These are phyloP conservation scores for Xenopus borealis DNA, from an alignment of 2,113 vertebrate species.

Conservation along the genomic window DNA sequence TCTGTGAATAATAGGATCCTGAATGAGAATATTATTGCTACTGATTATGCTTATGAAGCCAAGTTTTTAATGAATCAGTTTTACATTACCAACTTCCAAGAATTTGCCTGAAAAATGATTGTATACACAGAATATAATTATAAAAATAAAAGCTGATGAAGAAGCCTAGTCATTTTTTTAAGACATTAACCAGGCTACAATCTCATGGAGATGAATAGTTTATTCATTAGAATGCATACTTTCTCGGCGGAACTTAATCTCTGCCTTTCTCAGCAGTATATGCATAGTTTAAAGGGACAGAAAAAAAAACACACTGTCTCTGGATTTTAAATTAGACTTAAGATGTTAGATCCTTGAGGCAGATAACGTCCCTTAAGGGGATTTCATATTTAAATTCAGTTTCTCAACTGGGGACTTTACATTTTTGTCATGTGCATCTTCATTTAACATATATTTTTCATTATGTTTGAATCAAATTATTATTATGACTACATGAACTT, in stretches of 20 bases:
- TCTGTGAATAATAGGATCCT: too few relatives aligned
- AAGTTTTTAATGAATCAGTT: too few relatives aligned
- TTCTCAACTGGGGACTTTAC: constrained; percentile 51
- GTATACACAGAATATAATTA: too few relatives aligned
- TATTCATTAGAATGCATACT: neutral
- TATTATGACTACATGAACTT: neutral
- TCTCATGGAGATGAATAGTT: neutral
- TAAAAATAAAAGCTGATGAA: too few relatives aligned
- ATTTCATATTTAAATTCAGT: constrained; percentile 50
- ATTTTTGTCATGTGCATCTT: constrained; percentile 13
- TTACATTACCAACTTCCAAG: too few relatives aligned
- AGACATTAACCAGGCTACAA: neutral
- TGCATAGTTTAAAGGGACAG: constrained; percentile 43
- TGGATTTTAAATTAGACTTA: constrained; percentile 52
- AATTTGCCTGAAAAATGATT: too few relatives aligned
- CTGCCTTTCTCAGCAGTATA: constrained; percentile 5
- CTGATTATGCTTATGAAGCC: too few relatives aligned
- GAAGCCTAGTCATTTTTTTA: too few relatives aligned
- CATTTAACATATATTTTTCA: neutral
- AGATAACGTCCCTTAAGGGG: constrained; percentile 52
- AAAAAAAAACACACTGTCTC: constrained; percentile 21
- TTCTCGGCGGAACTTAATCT: constrained; percentile 13
- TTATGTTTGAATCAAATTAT: neutral
- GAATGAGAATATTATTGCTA: too few relatives aligned
- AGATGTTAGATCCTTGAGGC: constrained; percentile 45